phyloP scores from a whole-genome alignment of 2,797 vertebrate species.

The Tolypeutes matacus region DNA sequence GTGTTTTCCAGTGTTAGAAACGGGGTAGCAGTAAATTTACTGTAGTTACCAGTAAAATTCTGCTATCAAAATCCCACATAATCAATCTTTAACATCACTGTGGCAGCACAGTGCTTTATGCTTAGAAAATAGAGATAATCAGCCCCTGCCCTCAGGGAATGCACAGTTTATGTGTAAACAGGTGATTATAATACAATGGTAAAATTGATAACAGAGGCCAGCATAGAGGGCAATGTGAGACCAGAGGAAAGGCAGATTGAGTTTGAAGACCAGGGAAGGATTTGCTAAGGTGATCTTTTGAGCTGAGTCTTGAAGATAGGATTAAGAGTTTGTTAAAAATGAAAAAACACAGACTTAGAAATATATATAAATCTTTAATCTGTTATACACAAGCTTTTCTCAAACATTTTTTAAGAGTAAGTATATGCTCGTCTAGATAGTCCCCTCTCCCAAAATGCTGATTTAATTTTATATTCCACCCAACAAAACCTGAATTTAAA shows the following conservation, averaged over 20 bases:
- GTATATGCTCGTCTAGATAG: neutral
- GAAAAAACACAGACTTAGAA: constrained; percentile 2
- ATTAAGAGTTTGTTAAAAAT: neutral
- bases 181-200: neutral
- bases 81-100: neutral
- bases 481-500: neutral
- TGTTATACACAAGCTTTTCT: neutral
- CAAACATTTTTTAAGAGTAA: constrained; percentile 40
- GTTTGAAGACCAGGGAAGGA: neutral
- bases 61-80: neutral
- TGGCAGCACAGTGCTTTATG: neutral
- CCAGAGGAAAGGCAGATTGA: neutral
- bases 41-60: neutral
- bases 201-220: neutral
- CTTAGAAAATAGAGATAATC: neutral
- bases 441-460: neutral
- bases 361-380: neutral
- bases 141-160: neutral
- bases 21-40: neutral
- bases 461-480: constrained; percentile 26
- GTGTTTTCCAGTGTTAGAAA: neutral
- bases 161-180: constrained; percentile 17
- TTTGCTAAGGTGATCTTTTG: neutral
- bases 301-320: neutral
- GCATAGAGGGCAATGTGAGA: neutral